Base-by-base conservation (phyloP, 2,113 vertebrate genomes). In the Haliaeetus leucogaster region DNA sequence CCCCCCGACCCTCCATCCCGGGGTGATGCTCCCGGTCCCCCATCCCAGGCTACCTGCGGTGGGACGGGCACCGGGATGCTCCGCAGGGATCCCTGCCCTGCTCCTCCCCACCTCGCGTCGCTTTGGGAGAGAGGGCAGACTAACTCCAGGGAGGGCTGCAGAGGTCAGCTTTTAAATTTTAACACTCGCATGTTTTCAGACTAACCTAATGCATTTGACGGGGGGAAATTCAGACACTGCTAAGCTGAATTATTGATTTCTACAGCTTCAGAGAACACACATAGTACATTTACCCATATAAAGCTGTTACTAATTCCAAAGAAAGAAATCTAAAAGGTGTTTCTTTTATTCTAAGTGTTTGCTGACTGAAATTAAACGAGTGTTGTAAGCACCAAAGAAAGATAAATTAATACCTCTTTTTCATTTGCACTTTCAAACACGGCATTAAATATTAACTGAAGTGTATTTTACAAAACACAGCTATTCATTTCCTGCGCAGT, bases 41-140 rank as follows among this genome's bases (percentile, higher is more conserved):
- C 59, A 13, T 2, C 30, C 17, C 2, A 2, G 61, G 47, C 17
- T 32, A 7, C 25, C 25, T n/a, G 50, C 0, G 11, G 70, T 45
- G 58, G 45, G 45, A 18, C 0, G 4, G 68, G 42, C 62, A 11
- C 56, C 1, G 4, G 74, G 68, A 19, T 20, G 50, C 3, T 66
- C 42, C 7, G 0, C 17, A 1, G 1, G 66, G 66, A 22, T 4
- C 38, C 55, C 90, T 55, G 55, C 67, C 48, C 50, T 6, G 53
- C 43, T 59, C 38, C 66, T 58, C 8, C 40, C 0, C 0, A 23
- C 23, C 53, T 58, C 7, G 0, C 6, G 0, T 7, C 2, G 5
- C n/a, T 15, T 13, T 8, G n/a, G 53, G 16, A 56, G 4, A 3
- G 7, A 7, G 20, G 22, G 5, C 68, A 56, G 48, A 16, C 21